These are phyloP conservation scores for Parauchenoglanis ngamensis DNA, from an alignment of 2,797 vertebrate genomes.

Conservation along the genomic window DNA sequence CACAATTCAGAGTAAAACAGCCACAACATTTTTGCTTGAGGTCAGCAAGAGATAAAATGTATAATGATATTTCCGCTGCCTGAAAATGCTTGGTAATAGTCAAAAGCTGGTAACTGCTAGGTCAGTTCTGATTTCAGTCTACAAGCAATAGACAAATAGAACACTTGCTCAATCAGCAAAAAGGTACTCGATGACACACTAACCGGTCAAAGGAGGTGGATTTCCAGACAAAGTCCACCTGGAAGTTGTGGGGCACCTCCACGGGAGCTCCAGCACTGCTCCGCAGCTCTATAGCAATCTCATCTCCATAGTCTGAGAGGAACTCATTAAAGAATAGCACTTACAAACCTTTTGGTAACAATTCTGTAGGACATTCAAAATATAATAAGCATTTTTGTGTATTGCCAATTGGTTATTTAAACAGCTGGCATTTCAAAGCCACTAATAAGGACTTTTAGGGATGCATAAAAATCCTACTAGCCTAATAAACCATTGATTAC, in stretches of 20 bases:
- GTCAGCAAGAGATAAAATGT: not conserved
- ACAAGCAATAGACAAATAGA: not conserved
- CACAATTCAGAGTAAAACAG: not conserved
- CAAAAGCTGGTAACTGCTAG: not conserved
- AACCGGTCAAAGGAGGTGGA: conserved; percentile 98
- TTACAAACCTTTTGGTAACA: not conserved
- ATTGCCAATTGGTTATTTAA: conserved; percentile 21
- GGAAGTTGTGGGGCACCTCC: conserved; percentile 97
- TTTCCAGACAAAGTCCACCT: conserved; percentile 99
- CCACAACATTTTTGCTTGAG: not conserved
- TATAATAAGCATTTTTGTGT: not conserved
- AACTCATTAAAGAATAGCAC: conserved; percentile 59
- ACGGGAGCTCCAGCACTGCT: conserved; percentile 96
- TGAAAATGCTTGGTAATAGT: not conserved
- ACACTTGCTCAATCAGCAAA: not conserved
- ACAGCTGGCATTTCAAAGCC: not conserved
- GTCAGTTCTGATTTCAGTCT: not conserved
- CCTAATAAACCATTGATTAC: not conserved
- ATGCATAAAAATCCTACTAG: not conserved
- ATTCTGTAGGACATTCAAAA: not conserved
- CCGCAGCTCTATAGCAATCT: conserved; percentile 96
- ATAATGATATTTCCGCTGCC: not conserved
- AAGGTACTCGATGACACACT: not conserved
- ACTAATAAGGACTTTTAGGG: not conserved
- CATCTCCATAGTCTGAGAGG: conserved; percentile 91